Evolutionary conservation across 2,113 vertebrate genomes (phyloP).

Genomic region (Poicephalus meyeri): DNA sequence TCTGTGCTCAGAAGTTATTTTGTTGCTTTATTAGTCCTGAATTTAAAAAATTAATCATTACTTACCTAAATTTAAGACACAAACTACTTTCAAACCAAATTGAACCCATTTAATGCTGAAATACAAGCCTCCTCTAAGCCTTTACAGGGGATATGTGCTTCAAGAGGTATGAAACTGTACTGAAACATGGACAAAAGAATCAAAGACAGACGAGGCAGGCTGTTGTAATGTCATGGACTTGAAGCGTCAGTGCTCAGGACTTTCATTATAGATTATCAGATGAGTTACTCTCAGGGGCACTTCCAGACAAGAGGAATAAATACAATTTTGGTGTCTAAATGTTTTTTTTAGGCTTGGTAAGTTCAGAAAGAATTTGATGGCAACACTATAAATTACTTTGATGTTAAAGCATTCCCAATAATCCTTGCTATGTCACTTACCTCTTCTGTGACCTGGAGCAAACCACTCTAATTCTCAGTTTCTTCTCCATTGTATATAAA

Average conservation of each 20-base stretch:
- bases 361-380: background rate
- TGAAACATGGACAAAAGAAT: background rate
- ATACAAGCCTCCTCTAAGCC: background rate
- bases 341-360: background rate
- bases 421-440: background rate
- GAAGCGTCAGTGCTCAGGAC: background rate
- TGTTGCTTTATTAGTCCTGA: background rate
- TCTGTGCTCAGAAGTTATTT: background rate
- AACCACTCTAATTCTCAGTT: background rate
- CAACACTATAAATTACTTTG: background rate
- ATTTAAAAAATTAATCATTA: background rate
- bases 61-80: background rate
- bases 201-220: background rate
- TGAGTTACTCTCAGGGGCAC: background rate
- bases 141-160: background rate
- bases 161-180: background rate
- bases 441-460: background rate
- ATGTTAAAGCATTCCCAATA: background rate
- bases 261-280: background rate
- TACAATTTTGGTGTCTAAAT: background rate
- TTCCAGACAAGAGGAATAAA: constrained; percentile 6
- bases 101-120: background rate
- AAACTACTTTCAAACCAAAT: background rate
- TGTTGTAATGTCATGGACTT: background rate
- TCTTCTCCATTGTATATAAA: background rate